Base-by-base conservation (phyloP, 2,888 invertebrate genomes). In the Elegia similella region DNA sequence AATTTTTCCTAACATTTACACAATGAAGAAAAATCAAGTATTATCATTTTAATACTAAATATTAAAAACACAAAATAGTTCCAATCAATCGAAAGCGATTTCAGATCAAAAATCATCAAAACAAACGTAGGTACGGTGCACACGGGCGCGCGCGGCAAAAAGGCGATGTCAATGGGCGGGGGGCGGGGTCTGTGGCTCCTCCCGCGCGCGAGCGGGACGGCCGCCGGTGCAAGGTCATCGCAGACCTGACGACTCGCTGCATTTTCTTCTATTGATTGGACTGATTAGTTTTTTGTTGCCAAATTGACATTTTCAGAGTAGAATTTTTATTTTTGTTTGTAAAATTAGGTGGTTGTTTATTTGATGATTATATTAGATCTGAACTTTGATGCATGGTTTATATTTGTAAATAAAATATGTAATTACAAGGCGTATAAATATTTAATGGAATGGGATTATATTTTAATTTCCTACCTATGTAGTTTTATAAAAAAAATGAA, bases 161-260 rank as follows among this genome's bases (percentile, higher is more conserved):
- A 78, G 76, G 80, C 78, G 82, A 81, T 70, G 79, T 76, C 72
- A 82, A 82, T 82, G 81, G 86, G 88, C 86, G 88, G 87, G 83
- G 86, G 87, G 88, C 84, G 88, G 85, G 74, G 83, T 80, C 68
- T 57, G 58, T 60, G 74, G 61, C 83, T 80, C 76, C 68, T 63
- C 59, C 57, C 57, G 57, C 60, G 62, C 56, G 59, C 58, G 57
- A 62, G 59, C 62, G 62, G 57, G 61, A 64, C 62, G 63, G 59
- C 46, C 46, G 64, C 29, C 55, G 59, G 58, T 62, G 64, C 69
- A 77, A 65, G 81, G 78, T 84, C 86, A 83, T 38, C 10, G 38
- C 78, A 82, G 56, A 66, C 59, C 69, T 64, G 64, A 64, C 66
- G 67, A 61, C 65, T 65, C 62, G 70, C 73, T 38, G 50, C 50